Percentiles rank a stretch among this genome's conserved stretches.
Conservation (phyloP, 2,113 vertebrate species). For the Ivindomyrus marchei region DNA sequence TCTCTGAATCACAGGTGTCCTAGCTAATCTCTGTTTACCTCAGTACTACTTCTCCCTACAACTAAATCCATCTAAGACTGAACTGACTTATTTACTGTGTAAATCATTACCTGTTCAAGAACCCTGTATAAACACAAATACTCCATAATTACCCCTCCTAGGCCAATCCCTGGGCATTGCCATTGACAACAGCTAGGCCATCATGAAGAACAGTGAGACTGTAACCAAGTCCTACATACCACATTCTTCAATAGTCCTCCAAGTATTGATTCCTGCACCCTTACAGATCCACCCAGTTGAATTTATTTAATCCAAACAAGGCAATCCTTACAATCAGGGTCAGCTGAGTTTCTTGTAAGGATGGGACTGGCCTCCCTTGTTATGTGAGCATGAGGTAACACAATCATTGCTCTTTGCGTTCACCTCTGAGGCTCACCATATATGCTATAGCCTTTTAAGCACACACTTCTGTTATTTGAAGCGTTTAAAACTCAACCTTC, state of each 20-base stretch:
- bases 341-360: not conserved
- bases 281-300: not conserved
- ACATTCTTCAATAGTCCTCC: not conserved
- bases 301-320: not conserved
- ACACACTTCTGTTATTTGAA: not conserved
- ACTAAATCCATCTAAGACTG: not conserved
- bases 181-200: not conserved
- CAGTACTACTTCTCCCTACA: not conserved
- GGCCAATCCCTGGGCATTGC: not conserved
- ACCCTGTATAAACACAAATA: not conserved
- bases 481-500: not conserved
- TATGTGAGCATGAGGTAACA: not conserved
- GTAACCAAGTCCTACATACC: not conserved
- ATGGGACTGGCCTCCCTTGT: not conserved
- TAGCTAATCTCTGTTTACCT: not conserved
- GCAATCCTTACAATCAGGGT: not conserved
- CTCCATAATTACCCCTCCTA: not conserved
- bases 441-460: not conserved
- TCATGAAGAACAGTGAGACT: not conserved
- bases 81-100: conserved; percentile 6
- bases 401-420: not conserved
- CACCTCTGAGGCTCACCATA: not conserved
- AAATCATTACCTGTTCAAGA: not conserved
- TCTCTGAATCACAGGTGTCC: not conserved
- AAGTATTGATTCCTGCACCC: not conserved